phyloP scores from a whole-genome alignment of 1,140 invertebrate species.

The Dendroctonus valens region DNA sequence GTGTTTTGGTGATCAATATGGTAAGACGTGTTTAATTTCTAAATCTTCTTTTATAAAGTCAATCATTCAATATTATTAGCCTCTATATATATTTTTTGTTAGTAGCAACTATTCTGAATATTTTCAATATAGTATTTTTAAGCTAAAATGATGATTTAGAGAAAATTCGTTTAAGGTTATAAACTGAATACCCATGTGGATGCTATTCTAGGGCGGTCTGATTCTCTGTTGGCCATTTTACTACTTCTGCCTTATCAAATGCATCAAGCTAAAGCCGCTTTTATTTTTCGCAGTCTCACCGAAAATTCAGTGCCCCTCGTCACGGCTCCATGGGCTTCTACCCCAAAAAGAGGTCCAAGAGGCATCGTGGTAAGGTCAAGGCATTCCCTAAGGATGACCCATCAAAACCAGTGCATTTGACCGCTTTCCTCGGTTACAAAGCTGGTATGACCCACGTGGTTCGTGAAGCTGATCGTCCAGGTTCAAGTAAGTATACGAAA shows the following conservation, averaged over 20 bases:
- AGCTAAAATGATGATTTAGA: conserved; percentile 52
- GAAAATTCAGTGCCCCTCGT: conserved; percentile 98
- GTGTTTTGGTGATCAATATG: too few species aligned
- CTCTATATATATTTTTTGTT: background rate
- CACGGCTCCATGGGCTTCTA: conserved; percentile 99
- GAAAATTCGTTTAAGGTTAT: conserved; percentile 51
- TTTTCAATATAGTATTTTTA: conserved; percentile 29
- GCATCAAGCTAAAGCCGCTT: conserved; percentile 9
- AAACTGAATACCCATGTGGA: conserved; percentile 51
- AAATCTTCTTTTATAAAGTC: too few species aligned
- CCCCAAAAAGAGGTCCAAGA: conserved; percentile 93
- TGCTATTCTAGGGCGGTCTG: conserved; percentile 58
- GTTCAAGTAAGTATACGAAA: conserved; percentile 82
- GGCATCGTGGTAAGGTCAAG: conserved; percentile 98
- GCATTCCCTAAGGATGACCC: conserved; percentile 99
- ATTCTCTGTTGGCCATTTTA: conserved; percentile 35
- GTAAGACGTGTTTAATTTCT: too few species aligned
- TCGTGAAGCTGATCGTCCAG: conserved; percentile 97
- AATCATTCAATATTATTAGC: too few species aligned
- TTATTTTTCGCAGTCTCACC: conserved; percentile 84
- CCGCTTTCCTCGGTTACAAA: conserved; percentile 97
- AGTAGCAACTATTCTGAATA: background rate
- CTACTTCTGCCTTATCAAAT: background rate
- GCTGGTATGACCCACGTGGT: conserved; percentile 99
- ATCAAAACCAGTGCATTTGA: conserved; percentile 95